Percentiles rank a stretch among this genome's conserved stretches.
Evolutionary conservation across 2,797 vertebrate species (phyloP).

Genomic region (Danionella dracula): DNA sequence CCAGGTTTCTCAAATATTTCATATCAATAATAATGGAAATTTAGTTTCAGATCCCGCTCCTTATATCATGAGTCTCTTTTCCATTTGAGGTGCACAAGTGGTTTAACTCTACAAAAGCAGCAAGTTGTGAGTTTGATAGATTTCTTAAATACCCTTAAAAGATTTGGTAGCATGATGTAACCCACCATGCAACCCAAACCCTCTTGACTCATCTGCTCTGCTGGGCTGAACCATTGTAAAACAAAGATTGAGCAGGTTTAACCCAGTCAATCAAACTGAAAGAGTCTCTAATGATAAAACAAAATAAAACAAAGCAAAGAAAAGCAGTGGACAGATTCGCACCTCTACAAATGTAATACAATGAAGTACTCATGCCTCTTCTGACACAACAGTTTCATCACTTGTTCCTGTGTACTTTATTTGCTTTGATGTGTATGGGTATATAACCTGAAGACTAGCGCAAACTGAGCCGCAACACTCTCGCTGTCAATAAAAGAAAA

Average conservation of each 20-base stretch:
- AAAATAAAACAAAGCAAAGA: slow-evolving; percentile 30
- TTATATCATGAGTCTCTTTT: not conserved
- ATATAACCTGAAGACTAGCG: slow-evolving; percentile 36
- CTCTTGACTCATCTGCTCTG: not conserved
- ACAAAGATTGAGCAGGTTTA: slow-evolving; percentile 43
- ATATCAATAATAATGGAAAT: no score
- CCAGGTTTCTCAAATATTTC: slow-evolving; percentile 16
- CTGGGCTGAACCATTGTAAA: slow-evolving; percentile 13
- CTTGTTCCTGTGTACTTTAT: slow-evolving; percentile 7
- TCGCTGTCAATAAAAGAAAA: slow-evolving; percentile 32
- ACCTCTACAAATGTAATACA: slow-evolving; percentile 19
- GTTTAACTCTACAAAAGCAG: no score
- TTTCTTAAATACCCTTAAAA: slow-evolving; percentile 17
- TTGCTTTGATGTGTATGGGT: slow-evolving; percentile 39
- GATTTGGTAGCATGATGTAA: slow-evolving; percentile 20
- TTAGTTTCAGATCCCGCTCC: no score
- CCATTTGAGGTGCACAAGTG: no score
- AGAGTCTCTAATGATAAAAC: slow-evolving; percentile 28
- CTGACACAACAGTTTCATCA: slow-evolving; percentile 44
- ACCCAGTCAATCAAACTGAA: slow-evolving; percentile 51
- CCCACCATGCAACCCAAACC: not conserved
- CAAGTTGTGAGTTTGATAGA: not conserved
- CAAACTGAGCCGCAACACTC: slow-evolving; percentile 37
- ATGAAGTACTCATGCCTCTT: slow-evolving; percentile 3
- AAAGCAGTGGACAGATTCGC: not conserved